Evolutionary conservation across 2,888 invertebrate genomes (phyloP).

Genomic region (Hirtodrosophila confusa): DNA sequence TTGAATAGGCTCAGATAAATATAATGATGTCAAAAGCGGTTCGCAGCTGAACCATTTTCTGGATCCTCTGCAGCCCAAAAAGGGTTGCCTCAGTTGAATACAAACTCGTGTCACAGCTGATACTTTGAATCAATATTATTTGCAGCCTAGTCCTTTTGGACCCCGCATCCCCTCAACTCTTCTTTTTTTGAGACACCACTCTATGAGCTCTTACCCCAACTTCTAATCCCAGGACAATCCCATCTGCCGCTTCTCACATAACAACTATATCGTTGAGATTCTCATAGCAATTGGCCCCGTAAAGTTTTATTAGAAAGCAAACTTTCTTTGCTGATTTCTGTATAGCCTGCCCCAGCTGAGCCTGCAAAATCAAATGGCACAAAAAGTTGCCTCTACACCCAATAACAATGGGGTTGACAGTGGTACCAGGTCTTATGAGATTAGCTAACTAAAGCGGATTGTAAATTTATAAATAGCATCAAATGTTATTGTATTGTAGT

Average conservation of each 20-base stretch:
- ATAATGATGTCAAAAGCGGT: too few relatives aligned
- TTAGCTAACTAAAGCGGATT: conserved; percentile 68
- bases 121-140: conserved; percentile 5
- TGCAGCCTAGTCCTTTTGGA: not conserved
- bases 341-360: conserved; percentile 41
- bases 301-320: conserved; percentile 69
- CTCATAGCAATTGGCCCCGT: conserved; percentile 40
- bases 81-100: too few relatives aligned
- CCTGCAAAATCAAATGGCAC: conserved; percentile 68
- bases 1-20: too few relatives aligned
- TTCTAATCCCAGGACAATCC: conserved; percentile 45
- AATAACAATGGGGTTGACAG: conserved; percentile 55
- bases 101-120: conserved; percentile 5
- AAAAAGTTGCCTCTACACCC: conserved; percentile 45
- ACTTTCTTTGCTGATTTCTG: conserved; percentile 61
- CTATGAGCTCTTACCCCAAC: conserved; percentile 9
- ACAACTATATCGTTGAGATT: conserved; percentile 45
- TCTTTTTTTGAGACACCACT: conserved; percentile 8
- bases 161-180: not conserved
- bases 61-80: too few relatives aligned
- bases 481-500: conserved; percentile 60
- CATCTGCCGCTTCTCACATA: conserved; percentile 52
- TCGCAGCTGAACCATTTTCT: too few relatives aligned
- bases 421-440: conserved; percentile 70
- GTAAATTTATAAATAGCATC: conserved; percentile 76